Evolutionary conservation across 2,888 invertebrate genomes (phyloP).

Genomic region (Heliconius cydno): DNA sequence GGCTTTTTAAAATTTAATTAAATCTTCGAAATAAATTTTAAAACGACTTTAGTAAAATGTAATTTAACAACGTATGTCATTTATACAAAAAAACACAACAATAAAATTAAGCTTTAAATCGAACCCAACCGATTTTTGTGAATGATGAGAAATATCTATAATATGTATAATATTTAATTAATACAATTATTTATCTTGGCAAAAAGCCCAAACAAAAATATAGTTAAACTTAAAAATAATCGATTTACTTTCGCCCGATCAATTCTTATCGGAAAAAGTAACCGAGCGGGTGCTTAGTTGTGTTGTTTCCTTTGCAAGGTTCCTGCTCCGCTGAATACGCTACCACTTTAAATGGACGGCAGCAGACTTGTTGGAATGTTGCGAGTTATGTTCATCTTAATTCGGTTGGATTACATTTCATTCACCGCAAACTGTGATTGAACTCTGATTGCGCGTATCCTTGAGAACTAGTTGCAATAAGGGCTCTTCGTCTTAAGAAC

Average conservation of each 20-base stretch:
- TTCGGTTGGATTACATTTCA: constrained; percentile 66
- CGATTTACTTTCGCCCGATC: constrained; percentile 72
- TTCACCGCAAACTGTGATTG: constrained; percentile 76
- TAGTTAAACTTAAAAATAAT: constrained; percentile 56
- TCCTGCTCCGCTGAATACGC: constrained; percentile 56
- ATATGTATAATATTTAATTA: too few relatives aligned
- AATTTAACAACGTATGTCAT: too few relatives aligned
- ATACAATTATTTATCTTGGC: background rate
- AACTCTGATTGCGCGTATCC: constrained; percentile 69
- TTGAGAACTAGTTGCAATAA: constrained; percentile 70
- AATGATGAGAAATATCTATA: too few relatives aligned
- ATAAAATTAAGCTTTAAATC: too few relatives aligned
- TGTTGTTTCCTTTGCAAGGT: constrained; percentile 55
- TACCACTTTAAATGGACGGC: constrained; percentile 48
- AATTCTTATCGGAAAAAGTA: constrained; percentile 71
- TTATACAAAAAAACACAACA: too few relatives aligned
- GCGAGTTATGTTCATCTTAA: constrained; percentile 50
- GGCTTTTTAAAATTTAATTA: too few relatives aligned
- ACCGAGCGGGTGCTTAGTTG: constrained; percentile 54
- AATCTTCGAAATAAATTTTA: too few relatives aligned
- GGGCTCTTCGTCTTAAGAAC: constrained; percentile 38
- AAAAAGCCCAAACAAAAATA: constrained; percentile 48
- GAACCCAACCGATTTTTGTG: too few relatives aligned
- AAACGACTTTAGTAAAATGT: too few relatives aligned
- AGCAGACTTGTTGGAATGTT: constrained; percentile 39